Base-by-base conservation (phyloP, 1,140 invertebrate species). In the Stegodyphus dumicola region DNA sequence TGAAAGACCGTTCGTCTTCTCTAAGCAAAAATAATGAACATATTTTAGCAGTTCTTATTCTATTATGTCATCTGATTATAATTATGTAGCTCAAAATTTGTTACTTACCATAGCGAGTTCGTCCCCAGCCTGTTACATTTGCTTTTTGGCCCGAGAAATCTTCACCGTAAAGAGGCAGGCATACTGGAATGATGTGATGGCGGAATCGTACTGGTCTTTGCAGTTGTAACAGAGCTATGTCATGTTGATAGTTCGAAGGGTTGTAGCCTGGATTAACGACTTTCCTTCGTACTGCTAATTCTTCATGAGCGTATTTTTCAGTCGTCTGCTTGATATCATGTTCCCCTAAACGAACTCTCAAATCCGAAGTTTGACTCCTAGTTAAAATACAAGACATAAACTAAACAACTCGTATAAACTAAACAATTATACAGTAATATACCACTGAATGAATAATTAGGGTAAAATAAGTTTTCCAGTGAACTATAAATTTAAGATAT, bases 291-390 rank as follows among this genome's bases (percentile, higher is more conserved):
- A 98, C 95, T 18, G 93, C 93, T 89, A 93, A 97, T 91, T 98
- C 96, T 89, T 98, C 96, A 89, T 97, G 96, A 7, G 94, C 92
- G 51, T 95, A 92, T 70, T 94, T 92, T 89, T 98, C 96, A 11
- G 94, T 94, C 18, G 94, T 93, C 66, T 95, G 95, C 48, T 95
- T 92, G 0, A 98, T 95, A 89, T 98, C 96, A 95, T 96, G 97
- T 90, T 98, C 96, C 1, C 96, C 96, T 0, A 97, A 91, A 15
- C 96, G 92, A 1, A 97, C 95, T 89, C 96, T 94, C 75, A 98
- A 74, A 48, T 86, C 86, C 10, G 87, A 88, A 52, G 89, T 88
- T 6, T 89, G 89, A n/a, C 88, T 88, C 85, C 89, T 89, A 5
- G 5, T 54, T 56, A 7, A 75, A 56, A 18, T 18, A 75, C 9